Conservation (phyloP, 1,140 invertebrate species). For the Conopomorpha cramerella region DNA sequence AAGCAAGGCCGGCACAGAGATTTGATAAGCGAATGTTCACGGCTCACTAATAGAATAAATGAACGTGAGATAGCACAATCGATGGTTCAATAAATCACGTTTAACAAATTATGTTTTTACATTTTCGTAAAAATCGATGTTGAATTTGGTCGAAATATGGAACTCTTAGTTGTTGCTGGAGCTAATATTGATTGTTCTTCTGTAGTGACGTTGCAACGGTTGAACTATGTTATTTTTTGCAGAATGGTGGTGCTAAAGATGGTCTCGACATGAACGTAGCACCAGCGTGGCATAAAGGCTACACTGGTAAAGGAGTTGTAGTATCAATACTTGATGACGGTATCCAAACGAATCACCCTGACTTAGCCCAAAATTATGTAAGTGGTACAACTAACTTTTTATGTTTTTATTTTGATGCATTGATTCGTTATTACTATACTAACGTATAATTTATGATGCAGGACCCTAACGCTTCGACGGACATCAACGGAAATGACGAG, state of each 20-base stretch:
- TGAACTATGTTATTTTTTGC: conserved; percentile 17
- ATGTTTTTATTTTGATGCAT: too few species aligned
- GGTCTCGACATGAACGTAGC: conserved; percentile 95
- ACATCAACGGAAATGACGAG: too few species aligned
- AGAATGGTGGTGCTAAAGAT: conserved; percentile 88
- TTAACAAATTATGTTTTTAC: background rate
- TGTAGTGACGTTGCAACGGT: background rate
- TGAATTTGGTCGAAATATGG: background rate
- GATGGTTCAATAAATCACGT: background rate
- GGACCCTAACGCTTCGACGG: too few species aligned
- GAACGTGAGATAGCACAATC: too few species aligned
- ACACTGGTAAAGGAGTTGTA: conserved; percentile 93
- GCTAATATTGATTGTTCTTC: background rate
- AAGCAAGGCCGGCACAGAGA: too few species aligned
- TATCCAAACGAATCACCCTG: conserved; percentile 93
- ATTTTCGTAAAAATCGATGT: background rate
- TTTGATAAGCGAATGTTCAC: too few species aligned
- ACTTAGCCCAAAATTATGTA: conserved; percentile 89
- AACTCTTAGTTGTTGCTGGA: background rate
- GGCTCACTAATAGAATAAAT: too few species aligned
- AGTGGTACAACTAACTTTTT: too few species aligned
- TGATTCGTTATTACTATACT: too few species aligned
- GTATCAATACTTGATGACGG: conserved; percentile 96
- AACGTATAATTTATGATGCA: too few species aligned
- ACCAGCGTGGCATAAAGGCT: conserved; percentile 92